These are phyloP conservation scores for Lagopus leucura DNA, from an alignment of 2,113 vertebrate genomes.

Conservation along the genomic window DNA sequence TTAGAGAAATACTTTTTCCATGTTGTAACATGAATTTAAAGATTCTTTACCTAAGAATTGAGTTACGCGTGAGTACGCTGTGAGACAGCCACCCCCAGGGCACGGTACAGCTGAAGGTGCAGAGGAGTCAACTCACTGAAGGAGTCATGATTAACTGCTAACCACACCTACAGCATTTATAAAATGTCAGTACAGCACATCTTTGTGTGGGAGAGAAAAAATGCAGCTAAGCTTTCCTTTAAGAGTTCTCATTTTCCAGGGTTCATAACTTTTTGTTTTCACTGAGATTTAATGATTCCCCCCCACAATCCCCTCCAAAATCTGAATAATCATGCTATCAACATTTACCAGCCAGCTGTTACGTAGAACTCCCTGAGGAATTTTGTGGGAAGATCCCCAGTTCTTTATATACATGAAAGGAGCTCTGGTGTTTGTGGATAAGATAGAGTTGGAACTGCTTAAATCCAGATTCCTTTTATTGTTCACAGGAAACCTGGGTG, in stretches of 20 bases:
- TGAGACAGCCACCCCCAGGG: slow-evolving; percentile 9
- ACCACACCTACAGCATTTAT: slow-evolving; percentile 39
- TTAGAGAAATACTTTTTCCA: slow-evolving; percentile 42
- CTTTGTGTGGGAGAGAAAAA: slow-evolving; percentile 55
- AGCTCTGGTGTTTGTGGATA: background rate
- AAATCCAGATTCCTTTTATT: background rate
- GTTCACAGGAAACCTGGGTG: background rate
- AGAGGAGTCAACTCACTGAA: slow-evolving; percentile 27
- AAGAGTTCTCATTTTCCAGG: background rate
- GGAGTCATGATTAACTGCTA: slow-evolving; percentile 44
- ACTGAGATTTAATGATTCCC: background rate
- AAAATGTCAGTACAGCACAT: slow-evolving; percentile 55
- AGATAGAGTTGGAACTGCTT: background rate
- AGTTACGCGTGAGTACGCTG: background rate
- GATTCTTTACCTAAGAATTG: background rate
- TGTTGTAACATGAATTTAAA: slow-evolving; percentile 57
- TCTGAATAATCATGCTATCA: background rate
- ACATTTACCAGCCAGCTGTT: slow-evolving; percentile 26
- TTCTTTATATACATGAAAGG: background rate
- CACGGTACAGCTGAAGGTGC: slow-evolving; percentile 8
- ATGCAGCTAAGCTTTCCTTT: background rate
- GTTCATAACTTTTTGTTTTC: background rate
- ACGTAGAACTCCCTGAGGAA: background rate
- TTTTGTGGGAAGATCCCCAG: slow-evolving; percentile 42
- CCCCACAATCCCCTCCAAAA: background rate